A percentile compares a stretch with the other conserved stretches of the same genome.
phyloP scores from a whole-genome alignment of 2,797 vertebrate genomes.

The Austrolebias charrua region DNA sequence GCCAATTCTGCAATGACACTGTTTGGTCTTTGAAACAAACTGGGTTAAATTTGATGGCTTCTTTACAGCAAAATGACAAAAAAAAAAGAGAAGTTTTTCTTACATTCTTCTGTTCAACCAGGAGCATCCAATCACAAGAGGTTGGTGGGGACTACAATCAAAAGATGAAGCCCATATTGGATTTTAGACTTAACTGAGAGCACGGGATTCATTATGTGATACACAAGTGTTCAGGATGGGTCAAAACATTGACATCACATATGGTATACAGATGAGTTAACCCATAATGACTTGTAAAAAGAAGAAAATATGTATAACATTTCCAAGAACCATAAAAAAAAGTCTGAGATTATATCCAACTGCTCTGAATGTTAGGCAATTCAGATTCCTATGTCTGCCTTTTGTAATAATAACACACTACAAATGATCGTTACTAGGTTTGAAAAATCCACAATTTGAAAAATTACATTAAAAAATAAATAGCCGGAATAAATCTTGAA shows the following conservation, averaged over 20 bases:
- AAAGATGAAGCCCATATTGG: constrained; percentile 69
- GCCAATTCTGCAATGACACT: constrained; percentile 24
- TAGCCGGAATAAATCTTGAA: constrained; percentile 9
- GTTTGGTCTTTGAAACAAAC: constrained; percentile 10
- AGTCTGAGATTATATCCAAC: background rate
- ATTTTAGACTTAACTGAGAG: constrained; percentile 61
- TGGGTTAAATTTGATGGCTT: too few species aligned
- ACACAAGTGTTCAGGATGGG: constrained; percentile 21
- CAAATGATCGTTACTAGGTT: constrained; percentile 5
- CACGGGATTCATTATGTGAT: constrained; percentile 48
- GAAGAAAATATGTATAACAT: background rate
- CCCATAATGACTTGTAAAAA: constrained; percentile 5
- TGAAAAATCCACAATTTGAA: constrained; percentile 8
- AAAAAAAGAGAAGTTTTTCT: constrained; percentile 58
- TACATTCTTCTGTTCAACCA: constrained; percentile 79
- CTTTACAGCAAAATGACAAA: constrained; percentile 65
- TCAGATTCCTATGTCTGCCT: constrained; percentile 4
- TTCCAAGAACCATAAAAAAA: background rate
- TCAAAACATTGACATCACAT: constrained; percentile 32
- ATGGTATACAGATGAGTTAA: constrained; percentile 1
- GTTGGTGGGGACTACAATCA: constrained; percentile 75
- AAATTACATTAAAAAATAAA: background rate
- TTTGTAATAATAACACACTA: constrained; percentile 7
- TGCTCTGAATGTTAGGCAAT: constrained; percentile 1
- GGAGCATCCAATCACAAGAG: constrained; percentile 77